Base-by-base conservation (phyloP, 2,797 vertebrate genomes). In the Phoebastria nigripes region DNA sequence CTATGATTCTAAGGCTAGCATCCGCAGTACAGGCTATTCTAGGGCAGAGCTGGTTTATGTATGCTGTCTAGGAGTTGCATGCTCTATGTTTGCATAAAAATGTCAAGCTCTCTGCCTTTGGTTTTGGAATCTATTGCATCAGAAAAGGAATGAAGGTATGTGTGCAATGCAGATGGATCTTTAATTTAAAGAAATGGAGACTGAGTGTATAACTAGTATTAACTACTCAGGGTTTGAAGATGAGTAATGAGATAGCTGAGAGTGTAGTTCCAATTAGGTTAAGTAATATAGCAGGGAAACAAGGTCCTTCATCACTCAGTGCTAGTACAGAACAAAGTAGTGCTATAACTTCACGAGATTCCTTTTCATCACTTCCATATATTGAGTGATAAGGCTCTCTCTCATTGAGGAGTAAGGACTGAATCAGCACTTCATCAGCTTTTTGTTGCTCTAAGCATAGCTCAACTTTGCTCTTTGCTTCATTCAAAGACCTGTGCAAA, bases 201-300 rank as follows among this genome's bases (percentile, higher is more conserved):
- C 22, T 58, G 63, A 85, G 18, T 58, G 37, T 71, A 35, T n/a
- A 82, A 44, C 15, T 44, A 62, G 17, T 77, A 71, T 74, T 85
- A 92, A 78, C 41, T 74, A 31, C 25, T 54, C 24, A 21, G 41
- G 20, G 15, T 84, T 83, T 83, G 69, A 91, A 93, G 66, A 94
- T 52, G 73, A 96, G 58, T 93, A 81, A 94, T 87, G 69, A 94
- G 78, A 51, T 63, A 92, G 41, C 51, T 82, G 87, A 84, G 28
- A 87, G 19, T 4, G 4, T 54, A 85, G 67, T 67, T 93, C 54
- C 87, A 89, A 55, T 93, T 88, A 90, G 26, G 49, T 55, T 88
- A 95, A 91, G 49, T 87, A 90, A 77, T 82, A 61, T 12, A 89
- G 24, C 49, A 74, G 46, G 31, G 44, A 62, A 91, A 71, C 39